Evolutionary conservation across 2,888 invertebrate genomes (phyloP), one percentile per base, ranked within the genome.

Genomic region (Aplocera efformata): DNA sequence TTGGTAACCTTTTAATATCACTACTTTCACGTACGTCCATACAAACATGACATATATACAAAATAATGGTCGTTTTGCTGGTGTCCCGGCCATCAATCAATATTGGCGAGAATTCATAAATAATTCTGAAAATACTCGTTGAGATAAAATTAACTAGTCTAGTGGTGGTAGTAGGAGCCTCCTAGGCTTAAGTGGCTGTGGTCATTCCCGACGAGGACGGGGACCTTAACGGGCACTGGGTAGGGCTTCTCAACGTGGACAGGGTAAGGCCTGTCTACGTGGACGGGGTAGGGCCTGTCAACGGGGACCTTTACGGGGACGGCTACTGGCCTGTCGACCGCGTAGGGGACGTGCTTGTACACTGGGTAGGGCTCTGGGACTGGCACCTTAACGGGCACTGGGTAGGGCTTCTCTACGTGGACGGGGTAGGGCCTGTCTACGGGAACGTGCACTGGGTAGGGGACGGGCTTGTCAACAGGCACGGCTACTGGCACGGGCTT

Each of bases 271-370:
- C 66, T 88, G 54, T 89, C 89, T 1, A 90, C 68, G 38, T 75
- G 83, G n/a, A 91, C 90, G 52, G 90, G 90, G 80, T 90, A 90
- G 9, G 92, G 92, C 74, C 91, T 90, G 68, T 92, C 92, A 28
- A 91, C 90, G 48, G 90, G 91, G 21, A 92, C 91, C 66, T 92
- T 91, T 10, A 94, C 93, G 49, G 92, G 92, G 10, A 93, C 92
- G 39, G 93, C 92, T 58, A 86, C 85, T 28, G 85, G 89, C 73
- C 75, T 92, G 60, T 91, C 91, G 1, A 90, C 90, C 58, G 91
- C 77, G 63, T 89, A 88, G 26, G 92, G 91, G 7, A 92, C 84
- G 60, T 91, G 91, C 74, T 92, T 92, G 82, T 92, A 90, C 25
- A 93, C 93, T 36, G 92, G 91, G 75, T 91, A 91, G 1, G 79